A percentile compares a stretch with the other conserved stretches of the same genome.
phyloP scores from a whole-genome alignment of 2,888 invertebrate genomes.

The Ecliptopera silaceata region DNA sequence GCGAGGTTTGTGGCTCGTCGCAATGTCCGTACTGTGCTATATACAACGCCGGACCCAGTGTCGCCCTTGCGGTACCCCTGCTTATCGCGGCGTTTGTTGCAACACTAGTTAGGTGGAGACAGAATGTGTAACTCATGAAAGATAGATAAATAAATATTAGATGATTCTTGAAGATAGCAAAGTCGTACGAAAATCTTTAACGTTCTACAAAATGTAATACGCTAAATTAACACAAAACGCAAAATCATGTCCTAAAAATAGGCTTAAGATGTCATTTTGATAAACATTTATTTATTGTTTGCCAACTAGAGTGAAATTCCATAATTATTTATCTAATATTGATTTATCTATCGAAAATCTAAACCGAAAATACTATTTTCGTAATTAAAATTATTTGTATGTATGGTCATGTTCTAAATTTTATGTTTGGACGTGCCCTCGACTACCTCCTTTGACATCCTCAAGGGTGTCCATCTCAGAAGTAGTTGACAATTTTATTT shows the following conservation, averaged over 20 bases:
- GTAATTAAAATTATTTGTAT: neutral
- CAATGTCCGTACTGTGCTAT: constrained; percentile 96
- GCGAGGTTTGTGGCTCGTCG: constrained; percentile 96
- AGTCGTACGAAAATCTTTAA: no score
- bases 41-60: constrained; percentile 83
- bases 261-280: no score
- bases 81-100: constrained; percentile 37
- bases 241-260: no score
- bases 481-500: neutral
- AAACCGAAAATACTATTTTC: neutral
- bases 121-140: neutral
- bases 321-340: no score
- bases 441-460: neutral
- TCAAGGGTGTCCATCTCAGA: neutral
- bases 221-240: no score
- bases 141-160: no score
- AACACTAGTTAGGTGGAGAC: constrained; percentile 4
- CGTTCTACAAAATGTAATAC: no score
- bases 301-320: no score
- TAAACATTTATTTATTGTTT: no score
- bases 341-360: neutral
- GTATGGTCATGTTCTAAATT: neutral
- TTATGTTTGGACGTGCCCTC: neutral
- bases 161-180: no score
- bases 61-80: constrained; percentile 35